A percentile compares a stretch with the other conserved stretches of the same genome.
Evolutionary conservation across 64 coral and sea anemone genomes (phyloP).

Genomic region (Stichodactyla mertensii): DNA sequence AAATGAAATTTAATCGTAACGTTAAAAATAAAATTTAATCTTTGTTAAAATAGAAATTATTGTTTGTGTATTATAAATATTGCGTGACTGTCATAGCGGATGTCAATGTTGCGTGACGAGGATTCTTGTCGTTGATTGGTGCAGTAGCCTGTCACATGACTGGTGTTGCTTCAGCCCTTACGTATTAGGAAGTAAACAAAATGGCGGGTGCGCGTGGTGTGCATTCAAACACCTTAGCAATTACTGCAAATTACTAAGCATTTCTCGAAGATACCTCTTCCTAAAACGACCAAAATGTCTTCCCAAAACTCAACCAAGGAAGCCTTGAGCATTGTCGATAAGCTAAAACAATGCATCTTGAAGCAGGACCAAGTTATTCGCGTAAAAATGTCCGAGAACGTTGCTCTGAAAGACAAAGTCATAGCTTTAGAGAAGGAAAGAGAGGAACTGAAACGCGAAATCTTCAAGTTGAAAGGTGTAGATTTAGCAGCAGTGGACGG

Average conservation of each 20-base stretch:
- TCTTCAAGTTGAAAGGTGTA: constrained; percentile 23
- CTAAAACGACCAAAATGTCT: constrained; percentile 18
- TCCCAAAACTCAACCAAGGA: constrained; percentile 41
- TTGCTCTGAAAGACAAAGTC: constrained; percentile 18
- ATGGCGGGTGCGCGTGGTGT: constrained; percentile 39
- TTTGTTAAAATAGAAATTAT: not conserved
- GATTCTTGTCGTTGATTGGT: not conserved
- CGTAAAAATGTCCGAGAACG: constrained; percentile 30
- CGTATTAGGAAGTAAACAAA: constrained; percentile 60
- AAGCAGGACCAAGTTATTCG: constrained; percentile 65
- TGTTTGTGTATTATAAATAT: not conserved
- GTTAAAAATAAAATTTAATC: not conserved
- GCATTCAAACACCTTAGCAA: not conserved
- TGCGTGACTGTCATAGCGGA: not conserved
- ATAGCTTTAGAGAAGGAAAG: constrained; percentile 44
- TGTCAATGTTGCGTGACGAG: not conserved
- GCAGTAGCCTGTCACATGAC: not conserved
- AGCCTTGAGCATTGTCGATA: constrained; percentile 39
- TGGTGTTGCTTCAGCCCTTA: not conserved
- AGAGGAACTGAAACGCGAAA: constrained; percentile 29
- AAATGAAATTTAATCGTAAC: not conserved
- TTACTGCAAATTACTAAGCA: not conserved
- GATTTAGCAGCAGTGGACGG: constrained; percentile 11
- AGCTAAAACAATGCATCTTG: constrained; percentile 48
- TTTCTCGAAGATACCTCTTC: not conserved